phyloP scores from a whole-genome alignment of 2,113 vertebrate species.

The Takifugu flavidus region DNA sequence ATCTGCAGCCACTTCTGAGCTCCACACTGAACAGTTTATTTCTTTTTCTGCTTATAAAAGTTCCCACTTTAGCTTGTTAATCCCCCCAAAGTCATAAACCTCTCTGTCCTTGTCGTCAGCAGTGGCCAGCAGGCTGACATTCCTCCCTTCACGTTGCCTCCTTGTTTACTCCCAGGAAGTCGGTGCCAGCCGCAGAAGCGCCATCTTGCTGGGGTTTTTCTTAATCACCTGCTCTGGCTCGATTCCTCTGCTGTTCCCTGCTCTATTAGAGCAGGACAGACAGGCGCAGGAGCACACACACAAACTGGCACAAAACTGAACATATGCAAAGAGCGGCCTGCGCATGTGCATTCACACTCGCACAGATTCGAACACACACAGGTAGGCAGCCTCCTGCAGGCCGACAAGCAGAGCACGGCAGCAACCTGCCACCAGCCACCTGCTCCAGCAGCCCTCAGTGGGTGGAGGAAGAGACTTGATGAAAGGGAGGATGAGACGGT shows the following conservation, averaged over 20 bases:
- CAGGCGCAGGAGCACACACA: constrained; percentile 19
- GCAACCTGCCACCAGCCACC: constrained; percentile 66
- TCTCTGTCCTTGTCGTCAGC: constrained; percentile 64
- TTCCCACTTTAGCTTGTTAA: constrained; percentile 66
- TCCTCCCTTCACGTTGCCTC: constrained; percentile 45
- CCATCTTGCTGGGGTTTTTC: constrained; percentile 73
- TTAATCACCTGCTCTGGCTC: constrained; percentile 64
- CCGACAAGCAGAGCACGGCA: constrained; percentile 63
- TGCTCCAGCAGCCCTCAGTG: constrained; percentile 48
- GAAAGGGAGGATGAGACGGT: constrained; percentile 29
- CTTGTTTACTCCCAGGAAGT: constrained; percentile 76
- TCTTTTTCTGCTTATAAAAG: constrained; percentile 60
- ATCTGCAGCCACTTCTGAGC: constrained; percentile 9
- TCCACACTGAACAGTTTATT: constrained; percentile 46
- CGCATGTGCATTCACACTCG: constrained; percentile 1
- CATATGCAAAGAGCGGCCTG: background rate
- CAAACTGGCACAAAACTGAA: background rate
- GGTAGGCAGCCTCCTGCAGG: constrained; percentile 52
- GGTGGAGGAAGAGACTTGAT: constrained; percentile 38
- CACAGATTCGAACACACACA: constrained; percentile 19
- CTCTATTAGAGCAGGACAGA: constrained; percentile 61
- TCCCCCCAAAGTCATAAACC: constrained; percentile 63
- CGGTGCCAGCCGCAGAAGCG: constrained; percentile 76
- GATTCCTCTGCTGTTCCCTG: constrained; percentile 60
- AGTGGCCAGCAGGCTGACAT: constrained; percentile 54